Evolutionary conservation across 2,888 invertebrate genomes (phyloP).

Genomic region (Ornithoptera priamus): DNA sequence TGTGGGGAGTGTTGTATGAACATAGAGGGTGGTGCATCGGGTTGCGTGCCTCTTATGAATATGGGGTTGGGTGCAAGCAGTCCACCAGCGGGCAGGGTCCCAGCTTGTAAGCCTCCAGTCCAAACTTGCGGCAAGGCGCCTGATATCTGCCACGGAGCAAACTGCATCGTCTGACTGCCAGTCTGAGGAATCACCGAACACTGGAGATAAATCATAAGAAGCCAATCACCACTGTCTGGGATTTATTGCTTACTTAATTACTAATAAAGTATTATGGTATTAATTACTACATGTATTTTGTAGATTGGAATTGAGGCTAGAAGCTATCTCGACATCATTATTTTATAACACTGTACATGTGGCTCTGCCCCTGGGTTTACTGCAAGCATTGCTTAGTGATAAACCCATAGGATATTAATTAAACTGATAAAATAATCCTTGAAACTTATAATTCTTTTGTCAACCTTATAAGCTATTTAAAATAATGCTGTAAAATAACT

Average conservation of each 20-base stretch:
- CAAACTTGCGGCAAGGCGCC: constrained; percentile 86
- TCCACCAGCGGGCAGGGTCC: constrained; percentile 82
- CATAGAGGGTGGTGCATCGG: constrained; percentile 85
- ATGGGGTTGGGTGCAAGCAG: constrained; percentile 89
- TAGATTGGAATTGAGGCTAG: no score
- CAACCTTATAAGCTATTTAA: no score
- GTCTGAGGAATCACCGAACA: constrained; percentile 56
- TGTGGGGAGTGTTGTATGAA: constrained; percentile 91
- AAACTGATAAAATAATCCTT: no score
- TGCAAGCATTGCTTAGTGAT: no score
- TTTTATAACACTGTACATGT: no score
- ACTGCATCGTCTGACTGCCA: constrained; percentile 87
- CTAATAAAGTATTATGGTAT: not conserved
- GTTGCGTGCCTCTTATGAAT: constrained; percentile 89
- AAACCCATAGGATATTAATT: no score
- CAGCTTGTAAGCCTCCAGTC: constrained; percentile 85
- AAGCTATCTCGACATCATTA: no score
- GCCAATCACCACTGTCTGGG: constrained; percentile 5
- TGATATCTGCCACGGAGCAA: constrained; percentile 89
- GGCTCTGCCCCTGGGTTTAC: no score
- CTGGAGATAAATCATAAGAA: constrained; percentile 26
- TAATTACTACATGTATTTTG: no score
- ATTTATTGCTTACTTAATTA: not conserved
- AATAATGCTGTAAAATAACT: no score
- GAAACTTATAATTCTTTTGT: no score